A percentile compares a stretch with the other conserved stretches of the same genome.
Evolutionary conservation across 2,888 invertebrate genomes (phyloP).

Genomic region (Spicauda simplicius): DNA sequence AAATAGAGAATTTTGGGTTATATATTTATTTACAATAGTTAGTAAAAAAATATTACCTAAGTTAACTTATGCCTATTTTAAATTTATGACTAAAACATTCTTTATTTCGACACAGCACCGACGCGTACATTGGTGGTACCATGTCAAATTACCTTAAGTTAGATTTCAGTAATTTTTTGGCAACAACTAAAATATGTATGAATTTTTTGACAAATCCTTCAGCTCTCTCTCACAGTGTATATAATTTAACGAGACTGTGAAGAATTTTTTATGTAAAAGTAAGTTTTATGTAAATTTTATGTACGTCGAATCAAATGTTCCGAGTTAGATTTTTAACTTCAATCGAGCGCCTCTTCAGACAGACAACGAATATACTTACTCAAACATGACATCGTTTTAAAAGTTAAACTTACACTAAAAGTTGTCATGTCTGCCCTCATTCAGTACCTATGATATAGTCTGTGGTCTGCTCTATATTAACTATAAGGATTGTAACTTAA

Average conservation of each 20-base stretch:
- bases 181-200: conserved; percentile 55
- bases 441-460: conserved; percentile 24
- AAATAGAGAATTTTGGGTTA: conserved; percentile 33
- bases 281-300: too few species aligned
- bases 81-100: conserved; percentile 71
- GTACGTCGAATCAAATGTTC: too few species aligned
- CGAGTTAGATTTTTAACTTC: conserved; percentile 26
- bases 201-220: conserved; percentile 48
- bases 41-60: conserved; percentile 42
- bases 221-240: conserved; percentile 10
- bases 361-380: conserved; percentile 45
- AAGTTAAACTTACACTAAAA: conserved; percentile 9
- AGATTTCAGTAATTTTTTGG: conserved; percentile 62
- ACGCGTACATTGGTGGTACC: conserved; percentile 58
- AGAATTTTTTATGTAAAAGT: neutral
- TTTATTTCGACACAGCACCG: conserved; percentile 72
- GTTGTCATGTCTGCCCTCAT: conserved; percentile 23
- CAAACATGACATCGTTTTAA: conserved; percentile 1
- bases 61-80: conserved; percentile 56
- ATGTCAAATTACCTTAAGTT: conserved; percentile 65
- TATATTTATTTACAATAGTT: conserved; percentile 47
- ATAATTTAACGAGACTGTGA: conserved; percentile 22
- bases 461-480: conserved; percentile 3
- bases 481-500: conserved; percentile 8
- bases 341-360: conserved; percentile 73